Percentiles rank a stretch among this genome's conserved stretches.
phyloP scores from a whole-genome alignment of 2,888 invertebrate genomes.

The Amphipoea lucens region DNA sequence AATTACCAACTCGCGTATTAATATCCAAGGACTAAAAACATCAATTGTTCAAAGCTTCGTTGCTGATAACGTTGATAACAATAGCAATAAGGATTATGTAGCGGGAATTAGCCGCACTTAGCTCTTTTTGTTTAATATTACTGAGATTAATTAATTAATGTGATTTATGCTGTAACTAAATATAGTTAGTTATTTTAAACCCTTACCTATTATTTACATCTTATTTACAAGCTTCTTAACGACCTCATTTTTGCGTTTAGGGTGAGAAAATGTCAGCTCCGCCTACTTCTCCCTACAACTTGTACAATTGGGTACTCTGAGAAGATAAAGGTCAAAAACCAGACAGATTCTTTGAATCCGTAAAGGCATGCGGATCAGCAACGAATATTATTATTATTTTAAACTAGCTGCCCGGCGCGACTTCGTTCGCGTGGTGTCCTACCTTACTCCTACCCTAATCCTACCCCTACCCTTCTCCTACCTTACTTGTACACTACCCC shows the following conservation, averaged over 20 bases:
- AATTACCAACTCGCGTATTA: conserved; percentile 37
- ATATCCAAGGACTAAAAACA: conserved; percentile 15
- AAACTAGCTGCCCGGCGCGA: no score
- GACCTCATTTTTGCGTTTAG: not conserved
- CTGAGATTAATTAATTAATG: conserved; percentile 8
- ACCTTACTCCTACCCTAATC: no score
- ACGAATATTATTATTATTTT: not conserved
- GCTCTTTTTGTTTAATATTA: not conserved
- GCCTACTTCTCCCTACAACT: not conserved
- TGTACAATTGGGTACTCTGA: not conserved
- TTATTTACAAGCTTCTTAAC: not conserved
- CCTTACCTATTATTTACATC: not conserved
- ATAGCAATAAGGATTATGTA: not conserved
- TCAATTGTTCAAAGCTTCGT: not conserved
- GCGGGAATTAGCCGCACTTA: not conserved
- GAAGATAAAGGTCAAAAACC: not conserved
- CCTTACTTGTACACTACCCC: no score
- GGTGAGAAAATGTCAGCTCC: not conserved
- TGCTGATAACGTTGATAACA: not conserved
- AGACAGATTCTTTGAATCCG: not conserved
- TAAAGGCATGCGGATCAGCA: not conserved
- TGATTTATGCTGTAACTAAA: conserved; percentile 19
- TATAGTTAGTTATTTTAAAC: conserved; percentile 15
- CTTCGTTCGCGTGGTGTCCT: no score
- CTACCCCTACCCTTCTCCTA: no score